Percentiles rank a stretch among this genome's conserved stretches.
phyloP scores from a whole-genome alignment of 2,888 invertebrate species.

The Leptinotarsa tumamoca region DNA sequence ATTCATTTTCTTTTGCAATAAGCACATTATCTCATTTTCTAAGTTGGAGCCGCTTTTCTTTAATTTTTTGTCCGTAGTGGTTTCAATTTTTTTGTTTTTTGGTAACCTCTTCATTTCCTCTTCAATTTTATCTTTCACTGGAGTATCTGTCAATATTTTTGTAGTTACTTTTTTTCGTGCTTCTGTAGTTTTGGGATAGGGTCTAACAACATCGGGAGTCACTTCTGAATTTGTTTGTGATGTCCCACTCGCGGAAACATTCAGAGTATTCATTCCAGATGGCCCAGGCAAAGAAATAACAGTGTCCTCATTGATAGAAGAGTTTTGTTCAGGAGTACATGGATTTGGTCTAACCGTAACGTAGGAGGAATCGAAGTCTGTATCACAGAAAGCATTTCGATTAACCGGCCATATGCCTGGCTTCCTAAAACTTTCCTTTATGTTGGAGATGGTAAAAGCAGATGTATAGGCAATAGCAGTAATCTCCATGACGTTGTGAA shows the following conservation, averaged over 20 bases:
- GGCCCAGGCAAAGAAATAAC: not conserved
- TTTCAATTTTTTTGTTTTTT: not conserved
- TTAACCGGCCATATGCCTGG: conserved; percentile 9
- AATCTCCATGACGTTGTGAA: conserved; percentile 7
- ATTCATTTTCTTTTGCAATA: not conserved
- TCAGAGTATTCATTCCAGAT: not conserved
- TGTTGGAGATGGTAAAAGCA: not conserved
- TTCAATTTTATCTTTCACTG: not conserved
- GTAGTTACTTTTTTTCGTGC: not conserved
- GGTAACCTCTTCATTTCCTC: not conserved
- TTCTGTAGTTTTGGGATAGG: conserved; percentile 1
- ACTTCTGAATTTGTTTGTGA: not conserved
- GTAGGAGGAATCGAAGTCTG: not conserved
- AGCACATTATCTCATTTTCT: not conserved
- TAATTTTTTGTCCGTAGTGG: not conserved
- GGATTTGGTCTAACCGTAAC: not conserved
- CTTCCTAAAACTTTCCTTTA: not conserved
- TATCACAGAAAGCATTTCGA: conserved; percentile 3
- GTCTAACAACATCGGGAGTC: conserved; percentile 5
- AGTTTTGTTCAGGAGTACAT: not conserved
- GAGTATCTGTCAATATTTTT: not conserved
- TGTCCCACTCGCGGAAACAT: not conserved
- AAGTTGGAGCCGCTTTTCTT: not conserved
- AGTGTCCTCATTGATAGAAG: too few relatives aligned
- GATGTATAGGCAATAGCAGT: too few relatives aligned